Evolutionary conservation across 1,140 invertebrate genomes (phyloP).

Genomic region (Lasaia peninsularis): DNA sequence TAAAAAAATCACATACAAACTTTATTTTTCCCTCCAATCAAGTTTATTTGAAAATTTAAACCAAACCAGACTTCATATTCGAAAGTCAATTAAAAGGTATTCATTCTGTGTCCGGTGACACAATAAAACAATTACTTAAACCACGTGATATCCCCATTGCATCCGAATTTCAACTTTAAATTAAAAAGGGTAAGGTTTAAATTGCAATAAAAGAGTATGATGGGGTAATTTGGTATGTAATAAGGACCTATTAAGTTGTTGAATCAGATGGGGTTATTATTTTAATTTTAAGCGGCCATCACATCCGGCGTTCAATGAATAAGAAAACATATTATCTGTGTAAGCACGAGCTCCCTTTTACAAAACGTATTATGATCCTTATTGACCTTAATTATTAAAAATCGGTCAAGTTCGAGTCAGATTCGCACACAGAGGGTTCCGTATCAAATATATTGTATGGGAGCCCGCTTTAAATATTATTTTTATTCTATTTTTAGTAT

Average conservation of each 20-base stretch:
- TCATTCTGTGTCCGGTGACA: slow-evolving; percentile 29
- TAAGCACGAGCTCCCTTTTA: not conserved
- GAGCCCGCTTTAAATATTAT: too few species aligned
- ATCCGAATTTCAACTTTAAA: slow-evolving; percentile 24
- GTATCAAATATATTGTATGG: too few species aligned
- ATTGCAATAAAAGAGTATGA: not conserved
- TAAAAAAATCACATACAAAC: too few species aligned
- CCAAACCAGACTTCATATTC: slow-evolving; percentile 20
- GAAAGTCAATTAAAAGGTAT: slow-evolving; percentile 39
- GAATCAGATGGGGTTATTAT: slow-evolving; percentile 38
- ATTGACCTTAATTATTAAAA: too few species aligned
- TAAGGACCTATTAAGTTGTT: slow-evolving; percentile 35
- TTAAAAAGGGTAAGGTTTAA: slow-evolving; percentile 9
- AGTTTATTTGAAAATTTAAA: slow-evolving; percentile 1
- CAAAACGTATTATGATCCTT: not conserved
- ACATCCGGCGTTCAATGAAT: slow-evolving; percentile 30
- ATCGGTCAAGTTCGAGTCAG: too few species aligned
- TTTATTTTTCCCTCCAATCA: not conserved
- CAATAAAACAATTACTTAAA: slow-evolving; percentile 29
- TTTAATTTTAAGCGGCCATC: slow-evolving; percentile 28
- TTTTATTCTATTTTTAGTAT: too few species aligned
- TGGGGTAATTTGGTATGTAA: slow-evolving; percentile 18
- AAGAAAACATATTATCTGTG: slow-evolving; percentile 9
- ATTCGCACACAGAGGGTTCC: too few species aligned
- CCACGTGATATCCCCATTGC: not conserved